Conservation (phyloP, 2,797 vertebrate genomes). For the Coregonus sp. region DNA sequence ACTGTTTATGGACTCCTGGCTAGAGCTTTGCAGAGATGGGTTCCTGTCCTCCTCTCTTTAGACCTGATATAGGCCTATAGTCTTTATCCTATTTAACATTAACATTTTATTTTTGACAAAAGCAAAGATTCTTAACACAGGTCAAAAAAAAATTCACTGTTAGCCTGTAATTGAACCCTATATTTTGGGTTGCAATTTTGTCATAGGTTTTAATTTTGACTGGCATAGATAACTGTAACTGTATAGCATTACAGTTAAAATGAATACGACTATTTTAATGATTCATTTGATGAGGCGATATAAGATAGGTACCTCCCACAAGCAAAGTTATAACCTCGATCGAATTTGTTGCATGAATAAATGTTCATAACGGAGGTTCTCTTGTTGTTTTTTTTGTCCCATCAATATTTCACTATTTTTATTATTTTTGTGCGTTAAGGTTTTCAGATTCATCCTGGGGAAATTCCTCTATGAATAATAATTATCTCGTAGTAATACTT, state of each 20-base stretch:
- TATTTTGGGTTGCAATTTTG: neutral
- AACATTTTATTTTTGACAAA: neutral
- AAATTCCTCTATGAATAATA: neutral
- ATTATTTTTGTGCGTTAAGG: neutral
- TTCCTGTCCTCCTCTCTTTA: neutral
- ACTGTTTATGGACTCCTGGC: slow-evolving; percentile 63
- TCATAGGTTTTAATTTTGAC: neutral
- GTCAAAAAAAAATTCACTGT: neutral
- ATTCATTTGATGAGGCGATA: neutral
- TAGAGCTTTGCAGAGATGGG: neutral
- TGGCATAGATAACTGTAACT: too few relatives aligned
- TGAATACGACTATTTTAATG: neutral
- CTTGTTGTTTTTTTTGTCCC: neutral
- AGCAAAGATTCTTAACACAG: neutral
- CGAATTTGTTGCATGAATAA: neutral
- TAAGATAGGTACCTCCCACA: neutral
- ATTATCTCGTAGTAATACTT: neutral
- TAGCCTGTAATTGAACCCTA: neutral
- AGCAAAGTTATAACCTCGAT: neutral
- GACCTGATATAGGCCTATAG: neutral
- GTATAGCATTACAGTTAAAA: too few relatives aligned
- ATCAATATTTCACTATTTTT: neutral
- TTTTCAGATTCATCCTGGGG: neutral
- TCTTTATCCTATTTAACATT: neutral
- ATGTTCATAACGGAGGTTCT: neutral